Base-by-base conservation (phyloP, 1,140 invertebrate genomes). In the Patella vulgata region DNA sequence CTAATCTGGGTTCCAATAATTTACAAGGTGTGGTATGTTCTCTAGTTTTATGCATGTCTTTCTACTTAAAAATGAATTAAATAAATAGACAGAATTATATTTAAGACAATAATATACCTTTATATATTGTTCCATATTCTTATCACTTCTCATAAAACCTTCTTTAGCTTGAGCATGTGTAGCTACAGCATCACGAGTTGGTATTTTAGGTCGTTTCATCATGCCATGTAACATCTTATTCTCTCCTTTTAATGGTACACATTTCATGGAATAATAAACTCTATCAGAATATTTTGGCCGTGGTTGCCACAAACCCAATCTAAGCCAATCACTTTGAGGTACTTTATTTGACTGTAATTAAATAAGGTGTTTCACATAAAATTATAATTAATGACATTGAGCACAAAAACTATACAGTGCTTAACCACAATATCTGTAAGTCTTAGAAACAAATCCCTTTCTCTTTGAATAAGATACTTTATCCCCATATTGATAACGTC, bases 61-160 rank as follows among this genome's bases (percentile, higher is more conserved):
- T n/a, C n/a, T n/a, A n/a, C n/a, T n/a, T n/a, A n/a, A n/a, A n/a
- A n/a, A n/a, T n/a, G n/a, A n/a, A n/a, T n/a, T n/a, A n/a, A n/a
- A n/a, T n/a, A n/a, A n/a, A n/a, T n/a, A n/a, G n/a, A n/a, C n/a
- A n/a, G n/a, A n/a, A n/a, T n/a, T n/a, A n/a, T n/a, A n/a, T n/a
- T n/a, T n/a, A n/a, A n/a, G n/a, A n/a, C n/a, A n/a, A 36, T 36
- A 36, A 14, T 8, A 14, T 66, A 80, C 78, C 71, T 77, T 75
- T 19, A 80, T 79, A 52, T 70, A 79, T 46, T 82, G 77, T 43
- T 79, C 78, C 57, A 79, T 70, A 53, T 77, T 82, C 63, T 79
- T 79, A 43, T 79, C 75, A 62, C 66, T 74, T 12, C 67, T 65
- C 14, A 77, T 68, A 60, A 76, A 79, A 56, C 73, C 80, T 51